Conservation (phyloP, 2,888 invertebrate species). For the Rotaria macrura region DNA sequence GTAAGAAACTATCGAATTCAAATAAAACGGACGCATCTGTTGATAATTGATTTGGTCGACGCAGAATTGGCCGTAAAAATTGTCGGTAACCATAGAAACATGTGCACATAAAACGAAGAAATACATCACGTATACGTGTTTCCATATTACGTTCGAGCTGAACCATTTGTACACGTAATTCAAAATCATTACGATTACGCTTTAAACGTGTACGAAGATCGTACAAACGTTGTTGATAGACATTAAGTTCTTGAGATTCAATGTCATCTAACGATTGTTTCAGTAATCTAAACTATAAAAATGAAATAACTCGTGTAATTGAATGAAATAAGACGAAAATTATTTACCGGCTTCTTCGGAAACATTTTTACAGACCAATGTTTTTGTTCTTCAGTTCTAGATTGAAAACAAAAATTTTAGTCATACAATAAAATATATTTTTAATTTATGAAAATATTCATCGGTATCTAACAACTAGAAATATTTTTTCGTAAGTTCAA, state of each 20-base stretch:
- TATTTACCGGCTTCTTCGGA: conserved; percentile 38
- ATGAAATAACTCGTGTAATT: background rate
- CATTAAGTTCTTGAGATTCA: background rate
- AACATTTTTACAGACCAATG: conserved; percentile 56
- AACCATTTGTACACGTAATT: conserved; percentile 9
- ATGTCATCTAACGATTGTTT: conserved; percentile 59
- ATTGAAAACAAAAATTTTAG: conserved; percentile 37
- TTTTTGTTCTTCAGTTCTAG: conserved; percentile 68
- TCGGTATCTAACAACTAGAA: no score
- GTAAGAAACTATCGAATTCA: conserved; percentile 55
- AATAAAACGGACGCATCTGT: conserved; percentile 89
- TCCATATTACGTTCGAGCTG: conserved; percentile 62
- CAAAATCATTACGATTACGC: conserved; percentile 25
- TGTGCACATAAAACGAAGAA: conserved; percentile 82
- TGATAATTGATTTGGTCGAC: conserved; percentile 73
- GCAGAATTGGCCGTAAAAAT: conserved; percentile 78
- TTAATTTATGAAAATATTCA: no score
- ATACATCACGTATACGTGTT: conserved; percentile 88
- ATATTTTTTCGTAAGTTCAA: no score
- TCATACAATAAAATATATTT: no score
- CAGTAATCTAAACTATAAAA: background rate
- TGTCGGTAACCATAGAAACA: conserved; percentile 78
- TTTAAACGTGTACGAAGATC: background rate
- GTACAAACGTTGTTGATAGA: conserved; percentile 23
- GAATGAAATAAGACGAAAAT: background rate